Evolutionary conservation across 2,797 vertebrate species (phyloP).

Genomic region (Acrossocheilus wenchowensis): DNA sequence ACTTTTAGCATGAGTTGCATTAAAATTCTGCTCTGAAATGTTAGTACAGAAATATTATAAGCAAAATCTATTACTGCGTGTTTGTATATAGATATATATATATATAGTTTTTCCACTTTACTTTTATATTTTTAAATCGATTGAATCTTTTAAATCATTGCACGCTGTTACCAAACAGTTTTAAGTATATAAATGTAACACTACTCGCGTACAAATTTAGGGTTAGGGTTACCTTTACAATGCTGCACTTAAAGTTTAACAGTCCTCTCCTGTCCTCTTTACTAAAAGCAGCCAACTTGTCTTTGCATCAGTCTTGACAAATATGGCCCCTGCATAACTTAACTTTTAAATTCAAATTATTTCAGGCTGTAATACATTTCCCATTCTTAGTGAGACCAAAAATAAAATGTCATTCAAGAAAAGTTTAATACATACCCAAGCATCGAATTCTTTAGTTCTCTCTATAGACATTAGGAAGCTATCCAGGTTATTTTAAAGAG

Average conservation of each 20-base stretch:
- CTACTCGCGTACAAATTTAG: constrained; percentile 93
- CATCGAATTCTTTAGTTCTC: constrained; percentile 83
- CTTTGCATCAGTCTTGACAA: constrained; percentile 87
- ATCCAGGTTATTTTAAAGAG: constrained; percentile 85
- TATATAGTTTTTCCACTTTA: constrained; percentile 58
- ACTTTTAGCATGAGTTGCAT: constrained; percentile 84
- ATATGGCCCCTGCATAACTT: constrained; percentile 85
- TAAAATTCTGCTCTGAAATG: constrained; percentile 79
- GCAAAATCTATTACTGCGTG: constrained; percentile 54
- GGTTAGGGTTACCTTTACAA: constrained; percentile 96
- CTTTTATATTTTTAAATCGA: constrained; percentile 77
- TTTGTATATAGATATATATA: constrained; percentile 69
- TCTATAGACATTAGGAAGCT: constrained; percentile 87
- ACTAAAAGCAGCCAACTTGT: constrained; percentile 90
- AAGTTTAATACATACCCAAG: constrained; percentile 87
- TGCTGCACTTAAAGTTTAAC: constrained; percentile 96
- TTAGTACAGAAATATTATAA: constrained; percentile 73
- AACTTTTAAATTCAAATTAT: constrained; percentile 95
- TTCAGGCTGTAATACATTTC: constrained; percentile 82
- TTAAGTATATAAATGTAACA: constrained; percentile 89
- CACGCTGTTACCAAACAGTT: constrained; percentile 88
- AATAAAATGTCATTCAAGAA: constrained; percentile 84
- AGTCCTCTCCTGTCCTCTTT: constrained; percentile 96
- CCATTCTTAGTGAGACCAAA: constrained; percentile 83
- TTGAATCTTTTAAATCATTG: constrained; percentile 82